A percentile compares a stretch with the other conserved stretches of the same genome.
These are phyloP conservation scores for Apostichopus parvimensis DNA, from an alignment of 35 echinoderm and acorn worm species.

Conservation along the genomic window DNA sequence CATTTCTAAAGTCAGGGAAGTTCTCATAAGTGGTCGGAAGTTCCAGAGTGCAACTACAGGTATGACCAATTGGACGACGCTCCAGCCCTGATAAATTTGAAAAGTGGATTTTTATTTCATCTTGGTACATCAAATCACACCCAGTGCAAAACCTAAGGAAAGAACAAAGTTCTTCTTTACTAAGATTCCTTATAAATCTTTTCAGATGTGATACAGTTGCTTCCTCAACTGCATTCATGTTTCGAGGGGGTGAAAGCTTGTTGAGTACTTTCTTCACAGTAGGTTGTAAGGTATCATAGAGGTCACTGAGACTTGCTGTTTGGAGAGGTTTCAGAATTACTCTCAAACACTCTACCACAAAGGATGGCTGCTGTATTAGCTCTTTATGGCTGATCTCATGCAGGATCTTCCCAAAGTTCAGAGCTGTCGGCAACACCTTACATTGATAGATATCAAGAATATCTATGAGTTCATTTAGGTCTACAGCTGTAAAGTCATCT, in stretches of 20 bases:
- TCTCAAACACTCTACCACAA: conserved; percentile 35
- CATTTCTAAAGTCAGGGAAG: conserved; percentile 46
- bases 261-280: conserved; percentile 30
- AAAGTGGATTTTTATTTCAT: conserved; percentile 12
- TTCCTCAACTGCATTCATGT: conserved; percentile 9
- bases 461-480: conserved; percentile 20
- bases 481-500: neutral
- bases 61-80: conserved; percentile 16
- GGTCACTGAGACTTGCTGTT: neutral
- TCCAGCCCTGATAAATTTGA: conserved; percentile 9
- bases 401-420: neutral
- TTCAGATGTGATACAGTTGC: conserved; percentile 18
- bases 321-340: neutral
- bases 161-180: neutral
- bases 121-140: neutral
- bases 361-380: conserved; percentile 21
- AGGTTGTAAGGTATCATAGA: conserved; percentile 30
- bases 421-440: neutral
- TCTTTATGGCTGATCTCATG: neutral
- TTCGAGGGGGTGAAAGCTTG: neutral
- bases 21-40: conserved; percentile 34
- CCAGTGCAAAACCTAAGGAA: conserved; percentile 45
- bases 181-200: conserved; percentile 30
- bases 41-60: conserved; percentile 3
- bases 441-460: conserved; percentile 27